Percentiles rank a stretch among this genome's conserved stretches.
These are phyloP conservation scores for Alfaro cultratus DNA, from an alignment of 2,797 vertebrate species.

Conservation along the genomic window DNA sequence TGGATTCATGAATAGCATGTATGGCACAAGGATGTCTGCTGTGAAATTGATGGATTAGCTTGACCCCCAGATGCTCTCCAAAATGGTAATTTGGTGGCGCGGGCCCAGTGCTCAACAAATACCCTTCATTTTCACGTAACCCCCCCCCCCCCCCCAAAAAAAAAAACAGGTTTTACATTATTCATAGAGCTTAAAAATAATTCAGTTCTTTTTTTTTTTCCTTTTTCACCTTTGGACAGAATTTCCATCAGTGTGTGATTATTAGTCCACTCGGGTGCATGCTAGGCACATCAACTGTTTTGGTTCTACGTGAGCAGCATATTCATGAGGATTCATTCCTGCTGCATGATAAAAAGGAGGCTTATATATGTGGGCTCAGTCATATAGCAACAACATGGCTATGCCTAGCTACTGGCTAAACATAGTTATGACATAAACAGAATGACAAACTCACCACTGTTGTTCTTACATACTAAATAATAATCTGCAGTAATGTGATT, in stretches of 20 bases:
- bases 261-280: conserved; percentile 59
- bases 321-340: conserved; percentile 49
- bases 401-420: conserved; percentile 1
- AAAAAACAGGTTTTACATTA: conserved; percentile 63
- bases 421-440: conserved; percentile 9
- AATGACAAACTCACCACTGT: neutral
- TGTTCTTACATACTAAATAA: neutral
- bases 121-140: conserved; percentile 65
- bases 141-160: no score
- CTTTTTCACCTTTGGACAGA: conserved; percentile 29
- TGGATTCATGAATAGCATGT: conserved; percentile 74
- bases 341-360: conserved; percentile 41
- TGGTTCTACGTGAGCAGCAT: conserved; percentile 60
- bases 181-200: conserved; percentile 74
- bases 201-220: conserved; percentile 51
- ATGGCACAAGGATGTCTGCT: conserved; percentile 61
- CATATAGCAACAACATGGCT: conserved; percentile 13
- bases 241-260: conserved; percentile 69
- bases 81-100: conserved; percentile 75
- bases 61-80: conserved; percentile 74
- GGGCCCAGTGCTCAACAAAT: conserved; percentile 66
- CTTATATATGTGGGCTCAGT: conserved; percentile 24
- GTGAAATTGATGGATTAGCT: conserved; percentile 78
- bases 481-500: neutral
- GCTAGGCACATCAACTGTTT: conserved; percentile 64